Conservation (phyloP, 2,888 invertebrate genomes). For the Oxytorus armatus region DNA sequence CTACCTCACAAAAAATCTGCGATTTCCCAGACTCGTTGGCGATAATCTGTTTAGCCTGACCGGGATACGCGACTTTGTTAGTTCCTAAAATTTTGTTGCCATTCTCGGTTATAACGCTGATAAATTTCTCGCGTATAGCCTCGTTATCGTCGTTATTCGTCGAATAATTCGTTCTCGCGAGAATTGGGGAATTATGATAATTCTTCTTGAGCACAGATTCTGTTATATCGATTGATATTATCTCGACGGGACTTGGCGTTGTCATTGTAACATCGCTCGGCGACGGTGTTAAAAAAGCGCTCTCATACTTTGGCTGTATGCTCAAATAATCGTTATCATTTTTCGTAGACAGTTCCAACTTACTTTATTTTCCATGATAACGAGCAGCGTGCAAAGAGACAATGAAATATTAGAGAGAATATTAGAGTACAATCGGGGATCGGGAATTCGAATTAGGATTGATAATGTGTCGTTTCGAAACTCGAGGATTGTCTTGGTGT, state of each 20-base stretch:
- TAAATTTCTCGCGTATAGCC: slow-evolving; percentile 79
- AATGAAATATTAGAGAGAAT: slow-evolving; percentile 58
- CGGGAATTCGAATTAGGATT: no score
- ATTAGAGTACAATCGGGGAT: no score
- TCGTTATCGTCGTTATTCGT: slow-evolving; percentile 71
- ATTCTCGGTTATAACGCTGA: slow-evolving; percentile 77
- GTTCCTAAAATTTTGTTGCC: slow-evolving; percentile 77
- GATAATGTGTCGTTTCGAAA: no score
- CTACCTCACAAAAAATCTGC: slow-evolving; percentile 81
- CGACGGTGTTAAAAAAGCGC: slow-evolving; percentile 85
- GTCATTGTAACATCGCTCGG: slow-evolving; percentile 86
- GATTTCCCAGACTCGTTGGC: slow-evolving; percentile 79
- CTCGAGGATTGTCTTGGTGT: no score
- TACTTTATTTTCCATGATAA: slow-evolving; percentile 79
- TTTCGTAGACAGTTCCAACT: slow-evolving; percentile 80
- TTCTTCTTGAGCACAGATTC: slow-evolving; percentile 78
- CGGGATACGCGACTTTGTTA: slow-evolving; percentile 86
- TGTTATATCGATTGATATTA: slow-evolving; percentile 77
- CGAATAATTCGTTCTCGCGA: slow-evolving; percentile 53
- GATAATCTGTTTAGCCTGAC: slow-evolving; percentile 91
- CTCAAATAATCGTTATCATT: slow-evolving; percentile 79
- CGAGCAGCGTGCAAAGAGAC: slow-evolving; percentile 79
- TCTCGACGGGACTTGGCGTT: slow-evolving; percentile 84
- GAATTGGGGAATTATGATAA: slow-evolving; percentile 73
- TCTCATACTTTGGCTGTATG: slow-evolving; percentile 79